These are phyloP conservation scores for Drosophila birchii DNA, from an alignment of 2,888 invertebrate genomes.

Conservation along the genomic window DNA sequence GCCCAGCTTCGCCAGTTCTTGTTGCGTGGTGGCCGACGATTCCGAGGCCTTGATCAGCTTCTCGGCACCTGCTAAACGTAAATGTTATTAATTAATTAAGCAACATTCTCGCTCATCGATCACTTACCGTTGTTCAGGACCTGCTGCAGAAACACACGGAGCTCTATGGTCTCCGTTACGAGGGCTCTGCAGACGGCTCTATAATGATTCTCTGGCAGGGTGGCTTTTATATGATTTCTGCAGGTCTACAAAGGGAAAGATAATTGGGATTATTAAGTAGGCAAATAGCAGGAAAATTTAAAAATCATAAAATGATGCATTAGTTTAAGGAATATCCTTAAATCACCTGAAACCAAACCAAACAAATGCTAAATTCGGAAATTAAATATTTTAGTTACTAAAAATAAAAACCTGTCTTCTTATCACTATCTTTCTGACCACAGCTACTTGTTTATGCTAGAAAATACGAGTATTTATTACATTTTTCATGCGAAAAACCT, in stretches of 20 bases:
- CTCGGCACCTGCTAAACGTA: slow-evolving; percentile 86
- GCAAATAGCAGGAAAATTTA: background rate
- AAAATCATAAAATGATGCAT: too few species aligned
- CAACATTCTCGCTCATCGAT: background rate
- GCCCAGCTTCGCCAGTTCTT: slow-evolving; percentile 92
- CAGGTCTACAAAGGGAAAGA: slow-evolving; percentile 84
- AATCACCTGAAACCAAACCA: too few species aligned
- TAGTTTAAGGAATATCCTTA: background rate
- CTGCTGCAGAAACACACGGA: slow-evolving; percentile 94
- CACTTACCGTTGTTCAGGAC: slow-evolving; percentile 87
- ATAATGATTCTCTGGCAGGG: slow-evolving; percentile 87
- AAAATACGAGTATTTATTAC: slow-evolving; percentile 2
- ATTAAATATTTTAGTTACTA: background rate
- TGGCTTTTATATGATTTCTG: slow-evolving; percentile 85
- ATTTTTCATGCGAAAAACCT: slow-evolving; percentile 10
- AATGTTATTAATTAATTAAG: slow-evolving; percentile 7
- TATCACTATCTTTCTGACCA: background rate
- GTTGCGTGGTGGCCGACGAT: slow-evolving; percentile 86
- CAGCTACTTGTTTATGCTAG: background rate
- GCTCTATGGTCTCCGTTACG: slow-evolving; percentile 95
- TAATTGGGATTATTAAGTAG: background rate
- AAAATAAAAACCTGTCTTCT: background rate
- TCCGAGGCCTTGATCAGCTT: slow-evolving; percentile 85
- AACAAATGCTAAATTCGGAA: background rate
- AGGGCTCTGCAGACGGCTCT: slow-evolving; percentile 96